A percentile compares a stretch with the other conserved stretches of the same genome.
These are phyloP conservation scores for Calameuta filiformis DNA, from an alignment of 2,888 invertebrate species.

Conservation along the genomic window DNA sequence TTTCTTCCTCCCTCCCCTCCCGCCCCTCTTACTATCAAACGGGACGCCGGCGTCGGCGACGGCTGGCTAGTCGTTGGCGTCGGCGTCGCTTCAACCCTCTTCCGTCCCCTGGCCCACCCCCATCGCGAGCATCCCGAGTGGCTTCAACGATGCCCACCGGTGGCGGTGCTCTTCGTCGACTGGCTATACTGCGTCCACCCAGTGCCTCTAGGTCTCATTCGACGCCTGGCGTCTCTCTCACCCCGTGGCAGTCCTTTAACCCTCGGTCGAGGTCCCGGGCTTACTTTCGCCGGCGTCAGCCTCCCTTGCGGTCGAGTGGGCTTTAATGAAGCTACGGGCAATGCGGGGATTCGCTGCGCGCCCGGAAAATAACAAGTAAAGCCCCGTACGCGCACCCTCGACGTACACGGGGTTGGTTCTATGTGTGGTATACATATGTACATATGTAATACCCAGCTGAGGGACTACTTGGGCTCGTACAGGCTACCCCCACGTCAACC, in stretches of 20 bases:
- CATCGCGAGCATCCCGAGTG: background rate
- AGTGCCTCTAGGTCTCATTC: too few species aligned
- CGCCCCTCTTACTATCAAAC: too few species aligned
- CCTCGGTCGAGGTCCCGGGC: constrained; percentile 16
- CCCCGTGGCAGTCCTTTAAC: constrained; percentile 18
- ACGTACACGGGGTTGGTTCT: too few species aligned
- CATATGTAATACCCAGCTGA: too few species aligned
- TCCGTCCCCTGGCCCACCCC: background rate
- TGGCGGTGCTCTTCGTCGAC: too few species aligned
- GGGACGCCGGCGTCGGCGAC: too few species aligned
- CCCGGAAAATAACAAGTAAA: constrained; percentile 34
- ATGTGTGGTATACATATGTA: too few species aligned
- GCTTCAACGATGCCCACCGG: background rate
- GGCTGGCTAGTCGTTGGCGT: too few species aligned
- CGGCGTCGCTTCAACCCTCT: background rate
- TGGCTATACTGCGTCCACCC: too few species aligned
- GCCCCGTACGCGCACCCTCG: background rate
- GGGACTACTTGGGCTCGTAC: too few species aligned
- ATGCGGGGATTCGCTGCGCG: constrained; percentile 35
- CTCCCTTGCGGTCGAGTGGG: constrained; percentile 40
- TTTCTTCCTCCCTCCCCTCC: background rate
- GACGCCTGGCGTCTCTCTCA: background rate
- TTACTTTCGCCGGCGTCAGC: constrained; percentile 27
- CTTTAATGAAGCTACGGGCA: constrained; percentile 47
- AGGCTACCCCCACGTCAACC: too few species aligned